Evolutionary conservation across 2,113 vertebrate species (phyloP).

Genomic region (Prolemur simus): DNA sequence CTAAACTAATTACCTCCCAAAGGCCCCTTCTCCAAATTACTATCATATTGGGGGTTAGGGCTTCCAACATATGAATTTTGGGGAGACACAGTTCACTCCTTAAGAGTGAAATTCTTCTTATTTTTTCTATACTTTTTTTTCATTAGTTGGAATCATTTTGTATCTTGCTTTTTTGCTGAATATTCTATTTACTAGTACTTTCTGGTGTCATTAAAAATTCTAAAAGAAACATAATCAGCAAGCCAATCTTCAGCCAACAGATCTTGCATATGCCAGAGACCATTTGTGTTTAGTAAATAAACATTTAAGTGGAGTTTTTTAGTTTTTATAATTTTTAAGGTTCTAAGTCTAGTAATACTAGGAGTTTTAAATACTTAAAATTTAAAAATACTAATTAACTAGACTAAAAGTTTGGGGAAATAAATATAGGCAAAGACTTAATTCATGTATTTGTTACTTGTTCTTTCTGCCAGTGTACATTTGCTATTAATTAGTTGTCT

Average conservation of each 20-base stretch:
- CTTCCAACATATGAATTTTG: background rate
- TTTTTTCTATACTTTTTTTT: background rate
- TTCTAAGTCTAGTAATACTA: slow-evolving; percentile 5
- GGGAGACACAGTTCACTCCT: background rate
- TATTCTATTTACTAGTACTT: slow-evolving; percentile 30
- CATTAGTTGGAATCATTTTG: slow-evolving; percentile 7
- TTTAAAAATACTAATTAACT: slow-evolving; percentile 49
- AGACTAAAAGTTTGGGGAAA: background rate
- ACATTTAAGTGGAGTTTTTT: background rate
- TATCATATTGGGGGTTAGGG: background rate
- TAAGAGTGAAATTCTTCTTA: background rate
- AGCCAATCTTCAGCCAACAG: background rate
- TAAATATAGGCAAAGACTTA: slow-evolving; percentile 5
- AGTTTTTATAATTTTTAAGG: slow-evolving; percentile 19
- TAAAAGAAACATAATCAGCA: background rate
- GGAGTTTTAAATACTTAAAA: slow-evolving; percentile 20
- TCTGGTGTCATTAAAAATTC: slow-evolving; percentile 43
- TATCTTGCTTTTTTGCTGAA: background rate
- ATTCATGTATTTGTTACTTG: slow-evolving; percentile 23
- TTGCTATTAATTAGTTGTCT: slow-evolving; percentile 29
- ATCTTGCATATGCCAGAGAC: slow-evolving; percentile 27
- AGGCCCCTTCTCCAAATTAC: background rate
- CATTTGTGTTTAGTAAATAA: slow-evolving; percentile 46
- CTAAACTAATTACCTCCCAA: background rate
- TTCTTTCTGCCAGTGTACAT: slow-evolving; percentile 16